Conservation (phyloP, 2,797 vertebrate genomes). For the Ibycter americanus region DNA sequence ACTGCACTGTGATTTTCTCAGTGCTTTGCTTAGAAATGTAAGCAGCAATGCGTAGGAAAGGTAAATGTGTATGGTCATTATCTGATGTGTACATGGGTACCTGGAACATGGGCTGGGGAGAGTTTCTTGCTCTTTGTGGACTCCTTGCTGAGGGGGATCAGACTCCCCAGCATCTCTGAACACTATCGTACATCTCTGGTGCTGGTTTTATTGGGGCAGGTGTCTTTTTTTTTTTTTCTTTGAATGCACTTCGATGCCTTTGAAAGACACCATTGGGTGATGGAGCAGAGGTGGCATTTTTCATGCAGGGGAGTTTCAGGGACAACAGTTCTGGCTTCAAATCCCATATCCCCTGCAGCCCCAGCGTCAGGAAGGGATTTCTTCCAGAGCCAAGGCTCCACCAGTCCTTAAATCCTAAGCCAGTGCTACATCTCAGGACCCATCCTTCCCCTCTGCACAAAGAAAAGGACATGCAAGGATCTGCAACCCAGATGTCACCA, state of each 20-base stretch:
- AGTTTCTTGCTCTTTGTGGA: not conserved
- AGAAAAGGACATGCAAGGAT: not conserved
- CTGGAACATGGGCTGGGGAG: not conserved
- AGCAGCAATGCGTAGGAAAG: not conserved
- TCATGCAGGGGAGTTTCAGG: not conserved
- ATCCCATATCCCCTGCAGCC: not conserved
- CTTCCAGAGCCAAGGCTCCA: not conserved
- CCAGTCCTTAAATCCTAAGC: not conserved
- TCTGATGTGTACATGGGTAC: not conserved
- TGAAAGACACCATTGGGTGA: not conserved
- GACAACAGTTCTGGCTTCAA: not conserved
- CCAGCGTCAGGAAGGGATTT: not conserved
- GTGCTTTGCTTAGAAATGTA: not conserved
- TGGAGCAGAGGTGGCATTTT: fast-evolving
- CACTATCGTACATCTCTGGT: no score
- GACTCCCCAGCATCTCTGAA: not conserved
- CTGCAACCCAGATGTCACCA: not conserved
- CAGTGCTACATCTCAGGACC: not conserved
- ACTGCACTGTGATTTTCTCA: not conserved
- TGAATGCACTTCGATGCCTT: not conserved
- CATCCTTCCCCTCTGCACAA: not conserved
- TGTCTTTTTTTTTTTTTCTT: not conserved
- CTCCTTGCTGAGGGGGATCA: not conserved
- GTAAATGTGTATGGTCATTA: not conserved
- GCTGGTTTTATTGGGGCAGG: not conserved